Base-by-base conservation (phyloP, 2,113 vertebrate genomes). In the Acrocephalus kingi region DNA sequence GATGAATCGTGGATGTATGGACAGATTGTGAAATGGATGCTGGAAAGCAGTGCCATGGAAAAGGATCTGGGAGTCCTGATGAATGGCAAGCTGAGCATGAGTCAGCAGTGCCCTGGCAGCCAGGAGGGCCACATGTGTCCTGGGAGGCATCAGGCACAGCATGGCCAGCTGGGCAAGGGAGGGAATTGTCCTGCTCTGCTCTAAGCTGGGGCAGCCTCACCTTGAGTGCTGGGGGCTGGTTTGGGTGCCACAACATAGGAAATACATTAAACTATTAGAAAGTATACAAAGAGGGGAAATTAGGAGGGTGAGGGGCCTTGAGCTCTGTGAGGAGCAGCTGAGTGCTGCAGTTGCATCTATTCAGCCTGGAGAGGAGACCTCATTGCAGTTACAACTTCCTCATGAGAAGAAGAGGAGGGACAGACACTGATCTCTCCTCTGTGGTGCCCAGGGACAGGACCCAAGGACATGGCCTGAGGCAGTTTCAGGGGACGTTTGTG, bases 111-210 rank as follows among this genome's bases (percentile, higher is more conserved):
- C 14, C 46, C 63, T 37, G 37, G 4, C 14, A 61, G 46, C 33
- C 46, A 39, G 39, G 6, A 69, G 33, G 7, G 8, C 22, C 55
- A 61, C 5, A 0, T 0, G 0, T 46, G 23, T 69, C 39, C 39
- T 46, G 33, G 33, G 24, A 17, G 0, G 1, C 18, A 46, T 20
- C 33, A 46, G 63, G 33, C 33, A 51, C 72, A 68, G 14, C 37
- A 52, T 45, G 1, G 7, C 59, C 62, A 39, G 63, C 9, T 0
- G 0, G 63, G 37, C 22, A 61, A 45, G 22, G 55, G 22, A 78
- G 17, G 33, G 63, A 11, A 68, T 86, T 77, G 54, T 77, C 33
- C 33, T 0, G 3, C 73, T 77, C 33, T 77, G 63, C 27, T 77
- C 63, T 77, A 45, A 1, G 0, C 27, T 61, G 39, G 27, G 4